These are phyloP conservation scores for Ichneumoninae sp. DNA, from an alignment of 2,888 invertebrate species.

Conservation along the genomic window DNA sequence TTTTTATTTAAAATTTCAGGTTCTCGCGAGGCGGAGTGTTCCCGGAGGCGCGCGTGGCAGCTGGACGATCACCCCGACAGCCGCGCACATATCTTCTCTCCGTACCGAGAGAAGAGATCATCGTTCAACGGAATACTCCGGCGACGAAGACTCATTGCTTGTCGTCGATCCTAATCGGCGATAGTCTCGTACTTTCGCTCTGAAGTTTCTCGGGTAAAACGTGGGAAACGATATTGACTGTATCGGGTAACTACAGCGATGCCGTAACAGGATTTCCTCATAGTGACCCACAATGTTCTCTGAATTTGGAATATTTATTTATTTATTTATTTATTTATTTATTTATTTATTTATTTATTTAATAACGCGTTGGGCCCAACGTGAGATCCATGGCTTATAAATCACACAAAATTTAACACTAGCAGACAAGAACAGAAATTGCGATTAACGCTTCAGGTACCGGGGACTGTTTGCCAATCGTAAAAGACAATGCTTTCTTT, in stretches of 20 bases:
- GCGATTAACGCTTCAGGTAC: too few species aligned
- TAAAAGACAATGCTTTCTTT: too few species aligned
- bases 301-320: background rate
- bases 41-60: conserved; percentile 40
- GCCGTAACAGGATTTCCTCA: conserved; percentile 25
- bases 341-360: too few species aligned
- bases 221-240: conserved; percentile 28
- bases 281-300: background rate
- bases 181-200: background rate
- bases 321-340: background rate
- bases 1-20: conserved; percentile 23
- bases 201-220: conserved; percentile 5
- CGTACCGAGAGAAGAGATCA: background rate
- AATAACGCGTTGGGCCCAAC: too few species aligned
- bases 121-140: background rate
- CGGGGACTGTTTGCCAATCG: too few species aligned
- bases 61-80: conserved; percentile 40
- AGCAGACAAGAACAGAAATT: background rate
- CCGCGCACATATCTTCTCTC: conserved; percentile 13
- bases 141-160: background rate
- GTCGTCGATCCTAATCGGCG: conserved; percentile 18
- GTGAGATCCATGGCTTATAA: too few species aligned
- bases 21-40: conserved; percentile 26
- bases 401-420: too few species aligned
- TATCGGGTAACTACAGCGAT: background rate